Conservation (phyloP, 2,113 vertebrate species). For the Takifugu flavidus region DNA sequence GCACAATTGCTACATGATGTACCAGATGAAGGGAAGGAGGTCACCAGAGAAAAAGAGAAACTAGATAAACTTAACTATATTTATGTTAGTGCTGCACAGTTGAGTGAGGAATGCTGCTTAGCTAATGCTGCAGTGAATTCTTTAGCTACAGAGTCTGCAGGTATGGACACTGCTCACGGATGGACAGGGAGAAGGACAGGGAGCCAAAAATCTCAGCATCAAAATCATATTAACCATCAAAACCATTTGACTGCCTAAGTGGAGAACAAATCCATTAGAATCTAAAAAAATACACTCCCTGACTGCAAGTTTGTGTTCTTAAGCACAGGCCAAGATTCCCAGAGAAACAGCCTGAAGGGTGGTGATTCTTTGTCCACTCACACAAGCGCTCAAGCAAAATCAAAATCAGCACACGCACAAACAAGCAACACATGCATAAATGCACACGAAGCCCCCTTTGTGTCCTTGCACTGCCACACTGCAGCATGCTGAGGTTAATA, state of each 20-base stretch:
- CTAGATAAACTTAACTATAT: not conserved
- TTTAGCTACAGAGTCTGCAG: not conserved
- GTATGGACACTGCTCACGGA: not conserved
- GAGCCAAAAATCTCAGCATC: too few relatives aligned
- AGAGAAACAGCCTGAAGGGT: constrained; percentile 18
- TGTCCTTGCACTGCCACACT: constrained; percentile 35
- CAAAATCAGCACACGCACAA: not conserved
- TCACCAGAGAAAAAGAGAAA: constrained; percentile 21
- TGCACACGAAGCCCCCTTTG: constrained; percentile 10
- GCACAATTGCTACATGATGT: not conserved
- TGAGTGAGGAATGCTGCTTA: not conserved
- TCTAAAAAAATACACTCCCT: too few relatives aligned
- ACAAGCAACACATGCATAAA: constrained; percentile 13
- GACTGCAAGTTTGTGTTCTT: constrained; percentile 2
- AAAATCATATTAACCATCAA: too few relatives aligned
- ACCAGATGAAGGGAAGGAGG: constrained; percentile 11
- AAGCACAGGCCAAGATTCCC: constrained; percentile 1
- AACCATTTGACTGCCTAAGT: too few relatives aligned
- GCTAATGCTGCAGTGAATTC: constrained; percentile 1
- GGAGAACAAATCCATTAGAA: not conserved
- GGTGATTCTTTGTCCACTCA: constrained; percentile 2
- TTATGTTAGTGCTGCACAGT: too few relatives aligned
- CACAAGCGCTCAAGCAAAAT: constrained; percentile 17
- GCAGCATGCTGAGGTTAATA: constrained; percentile 39
- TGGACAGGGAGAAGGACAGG: too few relatives aligned